Base-by-base conservation (phyloP, 2,888 invertebrate species). In the Chymomyza caudatula region DNA sequence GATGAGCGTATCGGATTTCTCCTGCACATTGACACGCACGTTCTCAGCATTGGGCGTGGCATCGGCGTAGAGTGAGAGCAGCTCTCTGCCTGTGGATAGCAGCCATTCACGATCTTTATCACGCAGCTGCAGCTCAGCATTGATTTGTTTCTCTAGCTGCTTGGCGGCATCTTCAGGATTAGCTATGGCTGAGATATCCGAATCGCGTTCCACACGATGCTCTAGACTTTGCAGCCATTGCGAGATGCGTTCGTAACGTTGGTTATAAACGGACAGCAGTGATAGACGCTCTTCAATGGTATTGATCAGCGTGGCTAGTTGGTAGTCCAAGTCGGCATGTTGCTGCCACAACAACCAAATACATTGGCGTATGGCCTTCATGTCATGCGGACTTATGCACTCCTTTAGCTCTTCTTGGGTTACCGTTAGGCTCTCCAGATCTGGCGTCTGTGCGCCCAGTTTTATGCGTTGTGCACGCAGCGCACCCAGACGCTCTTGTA, bases 331-430 rank as follows among this genome's bases (percentile, higher is more conserved):
- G 77, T 97, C 96, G 0, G 94, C 94, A 74, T 96, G 94, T 79
- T 95, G 95, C 86, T 97, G 96, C 89, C 93, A 92, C 60, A 96
- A 89, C 67, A 96, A 92, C 93, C 96, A 95, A 70, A 94, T 92
- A 73, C 93, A 93, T 87, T 96, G 96, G 76, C 94, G 94, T 55
- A 96, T 93, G 13, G 94, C 92, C 87, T 96, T 95, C 90, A 96
- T 94, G 85, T 97, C 97, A 54, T 94, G 93, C 0, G 96, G 96
- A 88, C 95, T 96, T 4, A 97, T 92, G 78, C 95, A 95, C 87
- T 96, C 96, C 81, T 96, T 95, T 2, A 97, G 91, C 89, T 96
- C 94, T 88, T 96, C 96, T 78, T 96, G 94, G 29, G 94, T 93
- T 0, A 94, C 93, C 51, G 94, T 94, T 0, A 96, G 91, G 37